Evolutionary conservation across 2,113 vertebrate genomes (phyloP).

Genomic region (Pungitius pungitius): DNA sequence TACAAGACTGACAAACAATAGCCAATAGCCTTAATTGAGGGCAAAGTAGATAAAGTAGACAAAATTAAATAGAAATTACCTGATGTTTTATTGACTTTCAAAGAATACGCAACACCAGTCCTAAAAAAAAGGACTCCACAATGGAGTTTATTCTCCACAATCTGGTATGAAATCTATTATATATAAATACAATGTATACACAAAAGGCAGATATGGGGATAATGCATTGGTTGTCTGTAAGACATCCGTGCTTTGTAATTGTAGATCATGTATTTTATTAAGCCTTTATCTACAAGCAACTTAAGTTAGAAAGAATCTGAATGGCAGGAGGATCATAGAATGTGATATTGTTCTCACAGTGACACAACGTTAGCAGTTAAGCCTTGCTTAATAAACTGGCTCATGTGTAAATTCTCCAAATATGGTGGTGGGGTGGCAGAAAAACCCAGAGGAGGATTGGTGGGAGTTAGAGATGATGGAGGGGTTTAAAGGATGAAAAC

Average conservation of each 20-base stretch:
- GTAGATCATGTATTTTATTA: background rate
- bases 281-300: constrained; percentile 7
- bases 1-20: constrained; percentile 15
- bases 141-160: background rate
- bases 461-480: constrained; percentile 34
- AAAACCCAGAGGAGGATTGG: constrained; percentile 16
- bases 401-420: constrained; percentile 58
- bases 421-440: constrained; percentile 21
- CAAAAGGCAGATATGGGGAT: background rate
- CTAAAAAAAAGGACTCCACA: background rate
- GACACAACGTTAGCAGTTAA: constrained; percentile 60
- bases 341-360: constrained; percentile 53
- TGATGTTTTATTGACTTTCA: background rate
- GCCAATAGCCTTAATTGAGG: background rate
- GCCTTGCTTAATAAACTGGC: constrained; percentile 47
- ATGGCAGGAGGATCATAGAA: constrained; percentile 27
- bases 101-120: background rate
- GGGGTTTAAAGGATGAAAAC: constrained; percentile 35
- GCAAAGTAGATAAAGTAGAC: background rate
- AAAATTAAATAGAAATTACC: too few relatives aligned
- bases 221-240: background rate
- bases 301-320: constrained; percentile 15
- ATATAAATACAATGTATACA: background rate
- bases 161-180: too few relatives aligned
- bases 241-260: background rate